Evolutionary conservation across 2,113 vertebrate species (phyloP), one percentile per base, ranked within the genome.

Genomic region (Cavia porcellus): DNA sequence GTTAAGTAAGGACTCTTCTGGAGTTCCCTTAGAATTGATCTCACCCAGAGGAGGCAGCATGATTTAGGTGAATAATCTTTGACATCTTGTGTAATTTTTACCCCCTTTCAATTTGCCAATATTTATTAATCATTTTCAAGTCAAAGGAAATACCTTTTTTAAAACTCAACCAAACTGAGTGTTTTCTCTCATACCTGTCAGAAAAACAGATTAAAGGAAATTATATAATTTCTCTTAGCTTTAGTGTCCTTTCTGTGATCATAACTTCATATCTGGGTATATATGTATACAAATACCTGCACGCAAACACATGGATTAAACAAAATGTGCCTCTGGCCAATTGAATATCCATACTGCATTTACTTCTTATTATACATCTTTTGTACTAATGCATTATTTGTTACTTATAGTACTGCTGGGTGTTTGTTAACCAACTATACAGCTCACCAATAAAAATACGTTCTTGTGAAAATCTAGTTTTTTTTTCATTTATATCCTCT

Each of bases 71-170:
- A 75, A 59, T 96, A 75, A 87, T 92, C 24, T 88, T 38, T 72
- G 7, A 86, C 13, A 88, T 77, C 70, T 70, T 90, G 74, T 79
- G 79, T 95, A 62, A 82, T 64, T 89, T 90, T 6, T 94, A 50
- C 1, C 99, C 98, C 99, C 98, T 97, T 99, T 99, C 99, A 99
- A 99, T 99, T 99, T 99, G 96, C 99, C 99, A 99, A 74, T 98
- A 99, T 99, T 98, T 55, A 98, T 98, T 99, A 99, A 99, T 98
- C 99, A 99, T 99, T 99, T 99, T 99, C 99, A 99, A 97, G 84
- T 99, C 64, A 99, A 96, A 99, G 96, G 61, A 98, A 97, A 95
- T 47, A 84, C 99, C 99, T 99, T 98, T 99, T 98, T 98, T 97
- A 98, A 98, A 99, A 98, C 98, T 98, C 98, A 98, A 97, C 97